Conservation (phyloP, 2,888 invertebrate species). For the Arctia plantaginis region DNA sequence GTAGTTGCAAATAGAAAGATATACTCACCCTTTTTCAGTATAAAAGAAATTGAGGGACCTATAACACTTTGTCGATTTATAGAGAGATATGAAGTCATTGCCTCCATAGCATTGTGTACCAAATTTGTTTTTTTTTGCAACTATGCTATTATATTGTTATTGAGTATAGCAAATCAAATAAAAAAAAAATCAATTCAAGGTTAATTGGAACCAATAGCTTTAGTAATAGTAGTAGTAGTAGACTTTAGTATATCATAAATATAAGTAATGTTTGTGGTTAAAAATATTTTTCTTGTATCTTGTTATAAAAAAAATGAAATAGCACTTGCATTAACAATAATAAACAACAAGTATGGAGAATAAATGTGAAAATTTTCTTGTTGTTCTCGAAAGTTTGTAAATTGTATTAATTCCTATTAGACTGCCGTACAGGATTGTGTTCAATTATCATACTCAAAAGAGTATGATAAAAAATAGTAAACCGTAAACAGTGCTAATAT, state of each 20-base stretch:
- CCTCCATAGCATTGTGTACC: neutral
- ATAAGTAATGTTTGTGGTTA: neutral
- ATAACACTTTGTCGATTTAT: neutral
- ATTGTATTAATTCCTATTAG: neutral
- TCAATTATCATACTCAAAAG: neutral
- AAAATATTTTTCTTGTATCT: too few relatives aligned
- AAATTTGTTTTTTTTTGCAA: slow-evolving; percentile 9
- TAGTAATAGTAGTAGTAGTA: neutral
- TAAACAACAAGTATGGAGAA: too few relatives aligned
- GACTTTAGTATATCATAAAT: too few relatives aligned
- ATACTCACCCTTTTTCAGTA: neutral
- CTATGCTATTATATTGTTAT: slow-evolving; percentile 13
- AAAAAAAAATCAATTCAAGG: too few relatives aligned
- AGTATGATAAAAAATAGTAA: neutral
- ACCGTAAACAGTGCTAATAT: neutral
- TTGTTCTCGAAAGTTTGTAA: neutral
- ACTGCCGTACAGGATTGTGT: neutral
- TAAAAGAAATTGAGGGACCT: neutral
- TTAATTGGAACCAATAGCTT: slow-evolving; percentile 6
- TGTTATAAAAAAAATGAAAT: too few relatives aligned
- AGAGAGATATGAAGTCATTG: neutral
- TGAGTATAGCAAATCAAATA: slow-evolving; percentile 9
- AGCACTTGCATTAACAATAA: too few relatives aligned
- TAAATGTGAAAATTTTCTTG: too few relatives aligned
- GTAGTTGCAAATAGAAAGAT: neutral